Evolutionary conservation across 2,113 vertebrate genomes (phyloP).

Genomic region (Elephantulus edwardii): DNA sequence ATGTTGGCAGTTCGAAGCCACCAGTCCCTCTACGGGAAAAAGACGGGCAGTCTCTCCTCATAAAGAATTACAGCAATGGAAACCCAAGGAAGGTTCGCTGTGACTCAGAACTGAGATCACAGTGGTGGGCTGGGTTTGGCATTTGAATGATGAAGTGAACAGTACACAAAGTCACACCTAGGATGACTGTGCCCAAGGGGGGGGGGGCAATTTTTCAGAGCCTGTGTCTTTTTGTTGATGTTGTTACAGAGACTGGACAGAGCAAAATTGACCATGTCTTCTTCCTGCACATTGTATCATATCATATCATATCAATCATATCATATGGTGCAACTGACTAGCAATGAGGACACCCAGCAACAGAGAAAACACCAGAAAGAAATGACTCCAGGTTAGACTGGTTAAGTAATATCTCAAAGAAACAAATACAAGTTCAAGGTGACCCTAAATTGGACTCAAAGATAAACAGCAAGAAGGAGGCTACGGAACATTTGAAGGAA

Average conservation of each 20-base stretch:
- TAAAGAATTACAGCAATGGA: no score
- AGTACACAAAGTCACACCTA: background rate
- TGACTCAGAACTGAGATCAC: no score
- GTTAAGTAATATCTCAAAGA: background rate
- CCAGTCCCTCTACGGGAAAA: no score
- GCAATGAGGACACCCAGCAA: fast-evolving
- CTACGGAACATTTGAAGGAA: background rate
- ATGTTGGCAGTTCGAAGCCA: no score
- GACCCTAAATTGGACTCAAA: background rate
- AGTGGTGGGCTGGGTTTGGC: no score
- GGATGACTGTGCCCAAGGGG: background rate
- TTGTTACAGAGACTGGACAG: background rate
- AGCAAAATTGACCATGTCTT: background rate
- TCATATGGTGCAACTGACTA: no score
- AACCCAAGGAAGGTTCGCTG: no score
- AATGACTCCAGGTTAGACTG: background rate
- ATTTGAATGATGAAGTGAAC: background rate
- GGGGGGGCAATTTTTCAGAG: background rate
- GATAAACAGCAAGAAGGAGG: constrained; percentile 31
- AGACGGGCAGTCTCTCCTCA: no score
- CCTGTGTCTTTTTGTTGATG: no score
- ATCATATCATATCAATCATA: background rate
- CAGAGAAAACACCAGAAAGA: background rate
- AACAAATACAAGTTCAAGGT: background rate
- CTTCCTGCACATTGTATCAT: background rate